These are phyloP conservation scores for Sylvietta virens DNA, from an alignment of 2,113 vertebrate genomes.

Conservation along the genomic window DNA sequence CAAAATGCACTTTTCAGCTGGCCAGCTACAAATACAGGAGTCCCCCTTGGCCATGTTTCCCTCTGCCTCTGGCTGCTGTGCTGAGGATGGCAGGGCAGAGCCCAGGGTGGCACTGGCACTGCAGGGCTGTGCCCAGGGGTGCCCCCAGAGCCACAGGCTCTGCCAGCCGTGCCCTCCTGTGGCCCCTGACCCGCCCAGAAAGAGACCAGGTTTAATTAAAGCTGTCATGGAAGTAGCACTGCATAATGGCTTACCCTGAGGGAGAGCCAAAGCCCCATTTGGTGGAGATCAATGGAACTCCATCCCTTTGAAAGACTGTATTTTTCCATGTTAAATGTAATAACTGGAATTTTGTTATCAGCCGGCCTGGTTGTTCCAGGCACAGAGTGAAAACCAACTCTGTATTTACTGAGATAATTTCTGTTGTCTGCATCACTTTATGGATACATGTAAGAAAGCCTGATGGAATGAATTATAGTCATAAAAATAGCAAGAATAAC, in stretches of 20 bases:
- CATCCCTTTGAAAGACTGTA: neutral
- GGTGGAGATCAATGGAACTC: neutral
- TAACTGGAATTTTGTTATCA: neutral
- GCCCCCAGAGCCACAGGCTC: neutral
- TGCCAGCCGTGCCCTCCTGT: neutral
- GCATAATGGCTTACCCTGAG: neutral
- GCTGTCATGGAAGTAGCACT: neutral
- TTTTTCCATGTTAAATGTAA: neutral
- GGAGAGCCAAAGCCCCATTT: neutral
- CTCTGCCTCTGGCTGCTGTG: neutral
- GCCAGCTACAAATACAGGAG: neutral
- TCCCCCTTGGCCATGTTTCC: neutral
- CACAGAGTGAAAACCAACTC: slow-evolving; percentile 7
- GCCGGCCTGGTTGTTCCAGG: neutral
- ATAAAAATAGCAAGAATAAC: neutral
- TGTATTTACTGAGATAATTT: neutral
- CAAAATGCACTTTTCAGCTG: neutral
- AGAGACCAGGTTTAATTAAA: neutral
- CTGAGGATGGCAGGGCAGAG: neutral
- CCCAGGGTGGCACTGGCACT: neutral
- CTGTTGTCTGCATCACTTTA: slow-evolving; percentile 32
- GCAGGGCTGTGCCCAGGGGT: neutral
- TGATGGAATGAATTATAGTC: slow-evolving; percentile 39
- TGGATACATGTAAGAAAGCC: neutral
- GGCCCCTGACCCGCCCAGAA: neutral